Percentiles rank a stretch among this genome's conserved stretches.
Evolutionary conservation across 2,888 invertebrate genomes (phyloP).

Genomic region (Aleiodes testaceus): DNA sequence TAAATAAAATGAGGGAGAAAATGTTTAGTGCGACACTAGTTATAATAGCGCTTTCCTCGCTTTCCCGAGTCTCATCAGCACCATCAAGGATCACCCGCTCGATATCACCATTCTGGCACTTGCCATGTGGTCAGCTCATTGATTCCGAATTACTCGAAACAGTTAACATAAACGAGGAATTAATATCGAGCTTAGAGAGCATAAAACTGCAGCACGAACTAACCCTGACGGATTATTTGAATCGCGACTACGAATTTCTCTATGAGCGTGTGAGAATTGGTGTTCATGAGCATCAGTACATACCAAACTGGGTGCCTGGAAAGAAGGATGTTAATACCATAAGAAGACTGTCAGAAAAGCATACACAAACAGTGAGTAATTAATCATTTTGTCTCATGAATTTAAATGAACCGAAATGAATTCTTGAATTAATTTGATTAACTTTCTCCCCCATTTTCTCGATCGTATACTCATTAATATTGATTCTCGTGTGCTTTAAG

Average conservation of each 20-base stretch:
- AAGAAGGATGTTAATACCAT: constrained; percentile 63
- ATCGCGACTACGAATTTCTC: constrained; percentile 67
- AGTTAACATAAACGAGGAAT: constrained; percentile 55
- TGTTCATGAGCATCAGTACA: constrained; percentile 68
- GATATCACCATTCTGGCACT: constrained; percentile 63
- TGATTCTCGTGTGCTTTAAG: too few species aligned
- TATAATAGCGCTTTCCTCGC: constrained; percentile 29
- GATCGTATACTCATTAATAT: neutral
- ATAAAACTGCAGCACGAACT: constrained; percentile 64
- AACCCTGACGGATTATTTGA: constrained; percentile 65
- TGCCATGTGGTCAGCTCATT: constrained; percentile 64
- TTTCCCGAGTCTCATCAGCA: constrained; percentile 40
- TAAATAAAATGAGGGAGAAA: neutral
- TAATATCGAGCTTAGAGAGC: constrained; percentile 55
- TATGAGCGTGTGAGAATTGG: constrained; percentile 67
- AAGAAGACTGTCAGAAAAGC: constrained; percentile 53
- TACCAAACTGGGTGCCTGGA: constrained; percentile 71
- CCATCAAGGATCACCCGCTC: constrained; percentile 51
- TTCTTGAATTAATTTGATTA: constrained; percentile 2
- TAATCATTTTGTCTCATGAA: too few species aligned
- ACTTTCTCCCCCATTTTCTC: neutral
- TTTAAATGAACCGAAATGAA: neutral
- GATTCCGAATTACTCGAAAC: constrained; percentile 48
- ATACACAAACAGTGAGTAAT: constrained; percentile 57
- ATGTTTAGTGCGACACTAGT: constrained; percentile 40